Conservation (phyloP, 2,888 invertebrate species). For the Hololepta plana region DNA sequence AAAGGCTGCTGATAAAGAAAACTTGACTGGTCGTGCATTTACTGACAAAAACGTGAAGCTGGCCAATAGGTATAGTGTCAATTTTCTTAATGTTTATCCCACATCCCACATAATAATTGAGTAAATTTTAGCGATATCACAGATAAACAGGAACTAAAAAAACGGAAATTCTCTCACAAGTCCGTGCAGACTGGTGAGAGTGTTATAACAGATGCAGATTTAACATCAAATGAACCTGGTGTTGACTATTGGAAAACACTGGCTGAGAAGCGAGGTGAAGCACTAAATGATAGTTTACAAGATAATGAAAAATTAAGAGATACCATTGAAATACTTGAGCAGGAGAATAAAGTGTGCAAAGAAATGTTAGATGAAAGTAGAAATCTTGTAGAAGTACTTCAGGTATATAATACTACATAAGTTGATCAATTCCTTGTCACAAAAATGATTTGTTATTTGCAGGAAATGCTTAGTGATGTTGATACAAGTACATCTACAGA, state of each 20-base stretch:
- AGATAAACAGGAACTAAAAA: slow-evolving; percentile 25
- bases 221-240: slow-evolving; percentile 48
- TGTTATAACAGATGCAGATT: slow-evolving; percentile 44
- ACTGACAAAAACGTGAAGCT: slow-evolving; percentile 18
- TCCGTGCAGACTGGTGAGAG: slow-evolving; percentile 40
- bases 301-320: slow-evolving; percentile 47
- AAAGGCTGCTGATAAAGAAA: slow-evolving; percentile 55
- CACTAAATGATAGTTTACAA: slow-evolving; percentile 50
- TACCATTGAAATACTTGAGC: slow-evolving; percentile 26
- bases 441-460: too few species aligned
- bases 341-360: slow-evolving; percentile 47
- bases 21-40: slow-evolving; percentile 46
- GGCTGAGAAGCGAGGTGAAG: slow-evolving; percentile 54
- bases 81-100: not conserved
- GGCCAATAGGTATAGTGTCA: slow-evolving; percentile 6
- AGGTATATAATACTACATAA: too few species aligned
- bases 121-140: slow-evolving; percentile 8
- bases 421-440: too few species aligned
- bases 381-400: slow-evolving; percentile 55
- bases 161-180: slow-evolving; percentile 35
- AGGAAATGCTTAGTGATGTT: too few species aligned
- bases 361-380: slow-evolving; percentile 60
- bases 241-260: slow-evolving; percentile 60
- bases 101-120: not conserved
- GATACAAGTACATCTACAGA: too few species aligned